Evolutionary conservation across 2,797 vertebrate genomes (phyloP).

Genomic region (Malurus leucopterus): DNA sequence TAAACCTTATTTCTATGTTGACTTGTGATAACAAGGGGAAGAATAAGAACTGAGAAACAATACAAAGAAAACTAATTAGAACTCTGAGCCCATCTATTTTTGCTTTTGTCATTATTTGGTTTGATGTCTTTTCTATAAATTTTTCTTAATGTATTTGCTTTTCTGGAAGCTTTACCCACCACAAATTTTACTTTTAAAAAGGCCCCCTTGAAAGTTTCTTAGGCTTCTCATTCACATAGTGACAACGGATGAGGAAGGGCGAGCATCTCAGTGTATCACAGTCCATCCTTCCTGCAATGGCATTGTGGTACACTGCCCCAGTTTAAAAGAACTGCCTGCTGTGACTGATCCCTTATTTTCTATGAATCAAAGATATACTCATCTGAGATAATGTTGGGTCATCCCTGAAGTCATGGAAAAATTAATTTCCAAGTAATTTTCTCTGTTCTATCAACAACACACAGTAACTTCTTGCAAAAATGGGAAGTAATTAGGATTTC

Average conservation of each 20-base stretch:
- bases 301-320: neutral
- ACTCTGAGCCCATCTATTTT: neutral
- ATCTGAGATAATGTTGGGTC: neutral
- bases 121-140: neutral
- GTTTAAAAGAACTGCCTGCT: neutral
- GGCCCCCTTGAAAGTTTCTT: neutral
- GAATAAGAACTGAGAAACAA: neutral
- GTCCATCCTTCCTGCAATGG: rapidly evolving
- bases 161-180: neutral
- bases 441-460: neutral
- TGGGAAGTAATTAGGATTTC: neutral
- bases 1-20: neutral
- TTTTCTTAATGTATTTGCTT: neutral
- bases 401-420: neutral
- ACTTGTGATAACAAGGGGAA: neutral
- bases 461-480: neutral
- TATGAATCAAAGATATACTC: neutral
- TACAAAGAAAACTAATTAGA: neutral
- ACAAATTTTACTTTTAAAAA: neutral
- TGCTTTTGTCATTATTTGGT: neutral
- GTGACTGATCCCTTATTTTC: neutral
- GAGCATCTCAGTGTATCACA: neutral
- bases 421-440: neutral
- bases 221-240: neutral
- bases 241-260: rapidly evolving